Evolutionary conservation across 2,113 vertebrate species (phyloP).

Genomic region (Recurvirostra avosetta): DNA sequence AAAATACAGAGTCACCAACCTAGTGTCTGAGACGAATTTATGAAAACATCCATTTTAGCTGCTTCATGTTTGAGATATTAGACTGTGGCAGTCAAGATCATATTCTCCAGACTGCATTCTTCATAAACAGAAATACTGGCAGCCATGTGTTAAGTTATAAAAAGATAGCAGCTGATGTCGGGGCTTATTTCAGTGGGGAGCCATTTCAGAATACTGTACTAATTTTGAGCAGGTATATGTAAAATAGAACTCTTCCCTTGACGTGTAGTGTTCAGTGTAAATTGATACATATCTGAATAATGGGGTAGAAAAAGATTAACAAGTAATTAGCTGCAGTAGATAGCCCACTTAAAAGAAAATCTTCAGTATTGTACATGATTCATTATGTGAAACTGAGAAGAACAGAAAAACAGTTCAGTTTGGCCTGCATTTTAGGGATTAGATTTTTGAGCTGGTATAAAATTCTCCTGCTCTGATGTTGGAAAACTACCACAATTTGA

Average conservation of each 20-base stretch:
- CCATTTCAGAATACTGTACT: conserved; percentile 14
- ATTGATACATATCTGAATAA: neutral
- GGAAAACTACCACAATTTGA: neutral
- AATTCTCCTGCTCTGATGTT: neutral
- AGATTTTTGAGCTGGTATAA: neutral
- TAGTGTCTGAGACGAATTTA: neutral
- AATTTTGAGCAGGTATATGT: conserved; percentile 45
- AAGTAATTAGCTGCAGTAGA: neutral
- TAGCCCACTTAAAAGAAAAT: neutral
- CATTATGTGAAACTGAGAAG: neutral
- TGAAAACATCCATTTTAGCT: conserved; percentile 18
- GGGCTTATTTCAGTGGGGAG: conserved; percentile 37
- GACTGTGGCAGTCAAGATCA: conserved; percentile 22
- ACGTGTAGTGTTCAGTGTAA: neutral
- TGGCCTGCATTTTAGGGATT: neutral
- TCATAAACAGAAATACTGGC: conserved; percentile 46
- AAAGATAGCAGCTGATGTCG: conserved; percentile 66
- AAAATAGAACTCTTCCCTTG: neutral
- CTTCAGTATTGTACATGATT: accelerated
- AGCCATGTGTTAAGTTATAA: conserved; percentile 58
- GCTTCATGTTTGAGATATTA: conserved; percentile 6
- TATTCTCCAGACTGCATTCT: conserved; percentile 59
- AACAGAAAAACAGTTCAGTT: neutral
- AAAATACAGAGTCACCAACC: neutral
- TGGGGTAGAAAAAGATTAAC: neutral